phyloP scores from a whole-genome alignment of 2,797 vertebrate genomes.

The Clarias fuscus region DNA sequence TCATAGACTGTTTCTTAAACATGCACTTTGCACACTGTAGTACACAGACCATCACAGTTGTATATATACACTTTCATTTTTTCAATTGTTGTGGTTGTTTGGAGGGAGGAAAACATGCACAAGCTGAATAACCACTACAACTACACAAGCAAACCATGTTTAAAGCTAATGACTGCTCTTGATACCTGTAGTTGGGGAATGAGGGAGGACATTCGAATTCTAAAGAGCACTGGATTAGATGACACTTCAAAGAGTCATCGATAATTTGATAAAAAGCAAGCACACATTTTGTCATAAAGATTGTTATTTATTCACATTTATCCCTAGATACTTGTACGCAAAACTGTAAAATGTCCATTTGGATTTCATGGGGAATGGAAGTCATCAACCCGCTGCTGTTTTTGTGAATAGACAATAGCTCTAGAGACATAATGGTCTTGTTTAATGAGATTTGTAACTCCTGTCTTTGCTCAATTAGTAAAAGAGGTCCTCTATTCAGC shows the following conservation, averaged over 20 bases:
- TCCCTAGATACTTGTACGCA: not conserved
- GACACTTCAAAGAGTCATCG: not conserved
- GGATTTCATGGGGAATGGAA: not conserved
- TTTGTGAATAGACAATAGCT: conserved; percentile 71
- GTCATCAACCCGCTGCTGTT: conserved; percentile 22
- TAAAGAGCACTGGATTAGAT: not conserved
- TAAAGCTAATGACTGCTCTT: not conserved
- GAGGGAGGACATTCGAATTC: not conserved
- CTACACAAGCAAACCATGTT: not conserved
- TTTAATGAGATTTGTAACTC: conserved; percentile 76
- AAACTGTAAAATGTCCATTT: not conserved
- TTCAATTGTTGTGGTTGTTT: not conserved
- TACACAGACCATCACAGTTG: not conserved
- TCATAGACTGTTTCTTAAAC: not conserved
- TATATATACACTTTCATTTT: not conserved
- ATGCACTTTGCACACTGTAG: not conserved
- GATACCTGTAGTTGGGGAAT: not conserved
- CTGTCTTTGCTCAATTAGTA: conserved; percentile 74
- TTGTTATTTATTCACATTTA: not conserved
- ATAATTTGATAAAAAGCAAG: not conserved
- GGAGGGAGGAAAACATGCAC: not conserved
- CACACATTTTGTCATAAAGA: not conserved
- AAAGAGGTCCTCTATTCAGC: conserved; percentile 74
- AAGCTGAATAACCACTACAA: not conserved
- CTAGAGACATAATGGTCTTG: conserved; percentile 67